Conservation (phyloP, 2,888 invertebrate genomes). For the Catocala nupta region DNA sequence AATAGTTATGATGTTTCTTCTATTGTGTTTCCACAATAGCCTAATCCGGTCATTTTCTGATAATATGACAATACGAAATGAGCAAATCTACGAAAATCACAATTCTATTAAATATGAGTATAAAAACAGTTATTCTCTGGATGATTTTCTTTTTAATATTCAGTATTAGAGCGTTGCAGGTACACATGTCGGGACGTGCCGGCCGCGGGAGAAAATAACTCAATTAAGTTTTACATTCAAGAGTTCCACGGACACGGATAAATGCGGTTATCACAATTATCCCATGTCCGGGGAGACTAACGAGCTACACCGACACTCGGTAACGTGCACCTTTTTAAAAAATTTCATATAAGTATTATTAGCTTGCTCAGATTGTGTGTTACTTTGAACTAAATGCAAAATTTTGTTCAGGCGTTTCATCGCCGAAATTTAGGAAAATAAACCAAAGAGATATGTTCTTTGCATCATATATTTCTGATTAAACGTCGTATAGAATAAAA, state of each 20-base stretch:
- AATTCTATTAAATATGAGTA: slow-evolving; percentile 6
- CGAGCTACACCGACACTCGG: slow-evolving; percentile 57
- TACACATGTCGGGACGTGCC: slow-evolving; percentile 40
- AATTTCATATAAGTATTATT: slow-evolving; percentile 32
- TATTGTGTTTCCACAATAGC: slow-evolving; percentile 3
- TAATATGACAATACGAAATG: not conserved
- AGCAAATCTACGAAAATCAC: slow-evolving; percentile 8
- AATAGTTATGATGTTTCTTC: not conserved
- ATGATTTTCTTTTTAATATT: slow-evolving; percentile 28
- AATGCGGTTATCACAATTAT: slow-evolving; percentile 83
- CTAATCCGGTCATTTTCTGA: slow-evolving; percentile 3
- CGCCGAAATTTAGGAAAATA: not conserved
- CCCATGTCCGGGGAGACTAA: slow-evolving; percentile 71
- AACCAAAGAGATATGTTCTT: not conserved
- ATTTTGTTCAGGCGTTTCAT: slow-evolving; percentile 8
- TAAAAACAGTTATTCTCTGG: slow-evolving; percentile 14
- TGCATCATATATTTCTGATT: no score
- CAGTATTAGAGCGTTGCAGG: slow-evolving; percentile 32
- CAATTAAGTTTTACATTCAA: slow-evolving; percentile 79
- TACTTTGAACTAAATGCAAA: slow-evolving; percentile 3
- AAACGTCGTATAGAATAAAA: not conserved
- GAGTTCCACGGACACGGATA: slow-evolving; percentile 71
- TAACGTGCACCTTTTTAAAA: slow-evolving; percentile 51
- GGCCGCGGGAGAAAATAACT: slow-evolving; percentile 71
- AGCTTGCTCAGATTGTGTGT: slow-evolving; percentile 23